Evolutionary conservation across 2,888 invertebrate species (phyloP), one percentile per base, ranked within the genome.

Genomic region (Meiosimyza platycephala): DNA sequence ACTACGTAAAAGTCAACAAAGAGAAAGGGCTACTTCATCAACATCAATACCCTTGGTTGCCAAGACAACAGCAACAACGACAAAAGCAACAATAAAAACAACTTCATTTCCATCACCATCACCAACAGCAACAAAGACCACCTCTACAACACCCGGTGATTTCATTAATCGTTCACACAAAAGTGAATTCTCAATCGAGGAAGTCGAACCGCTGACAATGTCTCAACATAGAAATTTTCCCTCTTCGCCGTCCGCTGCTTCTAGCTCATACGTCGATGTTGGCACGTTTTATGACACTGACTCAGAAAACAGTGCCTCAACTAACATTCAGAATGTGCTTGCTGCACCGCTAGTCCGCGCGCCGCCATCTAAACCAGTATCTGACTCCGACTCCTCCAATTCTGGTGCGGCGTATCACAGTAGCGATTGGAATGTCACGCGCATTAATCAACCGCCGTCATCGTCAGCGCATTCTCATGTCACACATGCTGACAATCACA

Each of bases 181-280:
- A 79, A 90, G 89, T 79, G 90, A 90, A 73, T 89, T 91, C 75
- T 89, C 88, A 69, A 89, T 91, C 5, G 91, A 91, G 79, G 91
- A 91, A 82, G 86, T 86, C 4, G 89, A 89, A 67, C 90, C 90
- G 6, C 88, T 89, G 70, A 90, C 89, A 55, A 79, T 79, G 78
- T 40, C 65, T n/a, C 74, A 71, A 12, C 63, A 64, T 33, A 66
- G 33, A 40, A 50, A 22, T 13, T 48, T 28, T 22, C 52, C 4
- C 54, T n/a, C 64, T 9, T 15, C 62, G 5, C 6, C 40, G 16
- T 50, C 64, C 9, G 33, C 68, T 48, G n/a, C 50, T 15, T 47
- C 22, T 9, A 6, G 15, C 22, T 18, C 52, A 18, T 48, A 52
- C 60, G 48, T 13, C 13, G 68, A 52, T 12, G 81, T 81, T 47